Conservation (phyloP, 2,888 invertebrate species). For the Cheilosia scutellata region DNA sequence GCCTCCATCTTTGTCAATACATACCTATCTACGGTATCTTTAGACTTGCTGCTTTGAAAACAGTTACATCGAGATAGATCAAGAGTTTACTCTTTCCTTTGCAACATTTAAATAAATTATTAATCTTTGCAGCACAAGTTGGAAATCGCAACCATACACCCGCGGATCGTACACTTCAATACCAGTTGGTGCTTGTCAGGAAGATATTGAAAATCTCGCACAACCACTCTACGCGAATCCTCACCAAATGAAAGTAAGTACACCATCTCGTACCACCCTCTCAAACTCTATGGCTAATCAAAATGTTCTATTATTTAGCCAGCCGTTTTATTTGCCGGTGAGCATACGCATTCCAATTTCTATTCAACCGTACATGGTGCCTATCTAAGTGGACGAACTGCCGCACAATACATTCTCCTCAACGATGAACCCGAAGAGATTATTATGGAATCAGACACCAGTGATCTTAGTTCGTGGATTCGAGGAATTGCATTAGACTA, state of each 20-base stretch:
- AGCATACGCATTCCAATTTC: slow-evolving; percentile 97
- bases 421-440: slow-evolving; percentile 88
- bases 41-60: too few species aligned
- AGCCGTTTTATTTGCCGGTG: slow-evolving; percentile 94
- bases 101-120: neutral
- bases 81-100: neutral
- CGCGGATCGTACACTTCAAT: slow-evolving; percentile 96
- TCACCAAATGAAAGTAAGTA: slow-evolving; percentile 88
- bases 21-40: too few species aligned
- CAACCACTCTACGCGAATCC: slow-evolving; percentile 91
- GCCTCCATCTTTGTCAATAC: too few species aligned
- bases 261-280: too few species aligned
- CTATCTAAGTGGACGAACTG: slow-evolving; percentile 93
- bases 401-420: slow-evolving; percentile 89
- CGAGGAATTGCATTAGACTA: slow-evolving; percentile 92
- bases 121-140: slow-evolving; percentile 89
- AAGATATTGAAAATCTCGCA: slow-evolving; percentile 94
- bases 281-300: neutral
- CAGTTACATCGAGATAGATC: too few species aligned
- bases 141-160: slow-evolving; percentile 93
- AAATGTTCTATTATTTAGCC: slow-evolving; percentile 86
- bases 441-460: slow-evolving; percentile 90
- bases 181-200: slow-evolving; percentile 93
- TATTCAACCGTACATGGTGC: slow-evolving; percentile 98
- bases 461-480: slow-evolving; percentile 94